A percentile compares a stretch with the other conserved stretches of the same genome.
These are phyloP conservation scores for Neodiprion lecontei DNA, from an alignment of 1,140 invertebrate genomes.

Conservation along the genomic window DNA sequence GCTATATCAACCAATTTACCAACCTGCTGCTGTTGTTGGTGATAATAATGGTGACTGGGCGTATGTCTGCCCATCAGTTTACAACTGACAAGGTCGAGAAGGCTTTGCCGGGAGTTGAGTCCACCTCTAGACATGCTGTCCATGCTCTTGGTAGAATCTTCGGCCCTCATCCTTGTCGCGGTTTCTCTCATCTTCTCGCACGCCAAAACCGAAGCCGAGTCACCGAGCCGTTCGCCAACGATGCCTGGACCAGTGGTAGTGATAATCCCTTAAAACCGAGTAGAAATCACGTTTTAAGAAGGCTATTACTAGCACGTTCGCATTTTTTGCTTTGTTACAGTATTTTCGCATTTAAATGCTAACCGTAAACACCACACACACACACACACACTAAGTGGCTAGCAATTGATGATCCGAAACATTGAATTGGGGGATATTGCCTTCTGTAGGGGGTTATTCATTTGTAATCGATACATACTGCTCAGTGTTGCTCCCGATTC, in stretches of 20 bases:
- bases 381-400: too few relatives aligned
- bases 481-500: too few relatives aligned
- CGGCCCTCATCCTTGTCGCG: slow-evolving; percentile 57
- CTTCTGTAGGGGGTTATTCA: too few relatives aligned
- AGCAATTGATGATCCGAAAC: too few relatives aligned
- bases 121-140: slow-evolving; percentile 49
- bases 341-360: neutral
- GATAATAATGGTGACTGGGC: slow-evolving; percentile 57
- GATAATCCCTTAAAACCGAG: slow-evolving; percentile 63
- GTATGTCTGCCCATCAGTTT: slow-evolving; percentile 57
- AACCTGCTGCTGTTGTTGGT: slow-evolving; percentile 37
- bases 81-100: slow-evolving; percentile 57
- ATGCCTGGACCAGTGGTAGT: slow-evolving; percentile 57
- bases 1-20: neutral
- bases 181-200: slow-evolving; percentile 48
- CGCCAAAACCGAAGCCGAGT: slow-evolving; percentile 46
- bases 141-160: slow-evolving; percentile 56
- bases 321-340: too few relatives aligned
- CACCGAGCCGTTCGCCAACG: slow-evolving; percentile 60
- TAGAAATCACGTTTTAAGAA: neutral
- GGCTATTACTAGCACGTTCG: too few relatives aligned
- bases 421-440: too few relatives aligned
- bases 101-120: slow-evolving; percentile 55
- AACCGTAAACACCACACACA: too few relatives aligned
- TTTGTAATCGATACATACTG: too few relatives aligned